Percentiles rank a stretch among this genome's conserved stretches.
These are phyloP conservation scores for Prenolepis imparis DNA, from an alignment of 2,888 invertebrate species.

Conservation along the genomic window DNA sequence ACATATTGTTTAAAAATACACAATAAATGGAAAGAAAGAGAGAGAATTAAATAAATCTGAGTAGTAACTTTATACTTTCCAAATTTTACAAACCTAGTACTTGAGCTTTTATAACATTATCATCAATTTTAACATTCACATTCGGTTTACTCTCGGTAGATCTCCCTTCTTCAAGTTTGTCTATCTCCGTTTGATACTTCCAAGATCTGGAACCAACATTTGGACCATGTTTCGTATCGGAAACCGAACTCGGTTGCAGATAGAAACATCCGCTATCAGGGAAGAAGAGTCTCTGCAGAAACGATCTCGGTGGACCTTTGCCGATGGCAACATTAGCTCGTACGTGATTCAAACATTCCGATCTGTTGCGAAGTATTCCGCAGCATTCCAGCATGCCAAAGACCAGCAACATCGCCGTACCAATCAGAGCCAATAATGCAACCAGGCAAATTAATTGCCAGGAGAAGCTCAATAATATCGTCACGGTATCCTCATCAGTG, in stretches of 20 bases:
- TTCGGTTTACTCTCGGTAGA: not conserved
- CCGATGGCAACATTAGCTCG: constrained; percentile 69
- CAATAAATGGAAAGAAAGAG: not conserved
- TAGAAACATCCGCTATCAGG: constrained; percentile 70
- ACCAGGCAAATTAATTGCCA: constrained; percentile 79
- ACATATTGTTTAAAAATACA: not conserved
- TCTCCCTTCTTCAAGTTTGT: constrained; percentile 12
- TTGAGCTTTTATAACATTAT: not conserved
- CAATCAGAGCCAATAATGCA: constrained; percentile 62
- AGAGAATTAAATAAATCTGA: not conserved
- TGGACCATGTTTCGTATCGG: constrained; percentile 3
- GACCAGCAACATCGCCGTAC: constrained; percentile 61
- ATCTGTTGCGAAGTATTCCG: constrained; percentile 77
- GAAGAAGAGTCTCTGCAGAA: constrained; percentile 73
- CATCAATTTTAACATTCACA: not conserved
- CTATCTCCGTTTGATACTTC: constrained; percentile 30
- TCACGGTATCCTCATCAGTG: not conserved
- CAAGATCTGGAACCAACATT: not conserved
- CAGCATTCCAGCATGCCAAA: constrained; percentile 70
- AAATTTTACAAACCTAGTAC: constrained; percentile 27
- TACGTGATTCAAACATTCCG: constrained; percentile 78
- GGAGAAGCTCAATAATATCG: constrained; percentile 65
- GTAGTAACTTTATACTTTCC: not conserved
- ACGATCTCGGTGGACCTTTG: constrained; percentile 68
- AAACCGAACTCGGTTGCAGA: constrained; percentile 72